phyloP scores from a whole-genome alignment of 2,888 invertebrate genomes.

The Trissonchulus sp. region DNA sequence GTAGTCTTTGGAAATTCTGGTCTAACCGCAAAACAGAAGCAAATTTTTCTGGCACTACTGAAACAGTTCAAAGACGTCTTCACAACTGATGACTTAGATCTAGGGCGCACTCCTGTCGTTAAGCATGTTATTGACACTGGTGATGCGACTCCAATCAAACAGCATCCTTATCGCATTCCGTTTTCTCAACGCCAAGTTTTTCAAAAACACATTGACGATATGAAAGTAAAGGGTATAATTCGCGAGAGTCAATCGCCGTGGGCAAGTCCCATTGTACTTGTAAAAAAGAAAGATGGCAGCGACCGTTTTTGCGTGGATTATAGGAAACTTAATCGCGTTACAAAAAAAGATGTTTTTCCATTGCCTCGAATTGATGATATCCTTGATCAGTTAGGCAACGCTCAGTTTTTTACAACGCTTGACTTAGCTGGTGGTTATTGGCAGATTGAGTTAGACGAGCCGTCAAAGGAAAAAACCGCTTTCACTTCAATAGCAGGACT shows the following conservation, averaged over 20 bases:
- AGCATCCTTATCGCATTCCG: neutral
- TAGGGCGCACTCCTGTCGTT: no score
- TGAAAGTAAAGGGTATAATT: neutral
- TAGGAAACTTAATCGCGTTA: no score
- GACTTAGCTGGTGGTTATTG: slow-evolving; percentile 13
- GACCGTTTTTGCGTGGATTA: no score
- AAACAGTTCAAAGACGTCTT: no score
- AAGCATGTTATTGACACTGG: neutral
- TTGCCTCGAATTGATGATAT: no score
- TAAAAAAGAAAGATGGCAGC: neutral
- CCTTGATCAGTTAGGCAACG: no score
- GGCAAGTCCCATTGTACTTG: neutral
- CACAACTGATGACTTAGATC: no score
- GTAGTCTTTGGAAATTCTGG: no score
- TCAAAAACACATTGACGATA: neutral
- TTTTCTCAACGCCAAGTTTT: neutral
- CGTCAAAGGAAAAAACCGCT: neutral
- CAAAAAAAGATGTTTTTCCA: no score
- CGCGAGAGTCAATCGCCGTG: neutral
- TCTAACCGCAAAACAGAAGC: no score
- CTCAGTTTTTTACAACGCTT: no score
- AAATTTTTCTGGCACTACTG: no score
- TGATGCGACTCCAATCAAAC: neutral
- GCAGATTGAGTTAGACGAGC: neutral
- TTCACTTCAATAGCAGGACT: slow-evolving; percentile 28